Percentiles rank a stretch among this genome's conserved stretches.
Conservation (phyloP, 2,113 vertebrate species). For the Mustela nigripes region DNA sequence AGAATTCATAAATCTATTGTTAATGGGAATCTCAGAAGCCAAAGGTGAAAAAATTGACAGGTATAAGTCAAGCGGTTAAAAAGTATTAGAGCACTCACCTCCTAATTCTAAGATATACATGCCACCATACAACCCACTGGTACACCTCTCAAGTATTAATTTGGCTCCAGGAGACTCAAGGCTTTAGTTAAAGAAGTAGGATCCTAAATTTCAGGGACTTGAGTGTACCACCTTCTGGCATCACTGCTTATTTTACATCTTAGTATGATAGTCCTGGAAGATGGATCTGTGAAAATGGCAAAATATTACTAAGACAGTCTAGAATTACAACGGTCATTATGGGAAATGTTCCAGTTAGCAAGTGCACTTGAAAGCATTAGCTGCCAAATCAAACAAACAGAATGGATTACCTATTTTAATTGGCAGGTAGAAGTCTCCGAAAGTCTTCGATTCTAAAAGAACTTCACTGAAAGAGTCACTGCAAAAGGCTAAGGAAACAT, state of each 20-base stretch:
- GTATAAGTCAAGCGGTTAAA: neutral
- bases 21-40: neutral
- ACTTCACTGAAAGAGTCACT: neutral
- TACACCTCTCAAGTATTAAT: neutral
- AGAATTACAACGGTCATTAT: neutral
- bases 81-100: neutral
- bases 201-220: neutral
- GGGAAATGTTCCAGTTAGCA: neutral
- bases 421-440: neutral
- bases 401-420: neutral
- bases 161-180: neutral
- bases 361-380: neutral
- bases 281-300: neutral
- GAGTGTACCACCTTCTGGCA: neutral
- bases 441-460: neutral
- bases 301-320: neutral
- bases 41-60: neutral
- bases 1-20: neutral
- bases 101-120: neutral
- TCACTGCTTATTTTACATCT: neutral
- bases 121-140: neutral
- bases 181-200: neutral
- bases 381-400: neutral
- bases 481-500: neutral
- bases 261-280: neutral